phyloP scores from a whole-genome alignment of 2,888 invertebrate genomes.

The Myopa tessellatipennis region DNA sequence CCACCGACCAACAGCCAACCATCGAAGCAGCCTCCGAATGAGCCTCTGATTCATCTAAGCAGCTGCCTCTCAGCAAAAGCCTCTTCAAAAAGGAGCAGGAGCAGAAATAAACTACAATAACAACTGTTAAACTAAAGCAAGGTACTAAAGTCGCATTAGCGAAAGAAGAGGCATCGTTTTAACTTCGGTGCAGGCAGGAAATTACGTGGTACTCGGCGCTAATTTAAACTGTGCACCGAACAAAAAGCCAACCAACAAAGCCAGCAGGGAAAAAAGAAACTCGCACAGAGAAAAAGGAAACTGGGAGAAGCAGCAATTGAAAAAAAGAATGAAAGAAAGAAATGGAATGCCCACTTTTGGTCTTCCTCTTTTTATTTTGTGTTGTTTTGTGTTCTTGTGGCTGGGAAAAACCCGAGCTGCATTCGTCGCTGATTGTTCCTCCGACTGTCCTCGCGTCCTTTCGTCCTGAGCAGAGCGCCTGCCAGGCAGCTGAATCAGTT shows the following conservation, averaged over 20 bases:
- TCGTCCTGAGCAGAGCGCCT: not conserved
- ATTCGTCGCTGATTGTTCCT: conserved; percentile 15
- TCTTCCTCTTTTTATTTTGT: not conserved
- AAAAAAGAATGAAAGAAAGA: not conserved
- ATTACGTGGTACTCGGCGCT: conserved; percentile 25
- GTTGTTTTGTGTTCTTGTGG: not conserved
- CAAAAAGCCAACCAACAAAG: not conserved
- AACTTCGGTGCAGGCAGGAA: conserved; percentile 8
- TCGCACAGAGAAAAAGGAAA: not conserved
- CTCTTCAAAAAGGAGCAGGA: too few species aligned
- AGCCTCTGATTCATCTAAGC: too few species aligned
- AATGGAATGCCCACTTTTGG: not conserved
- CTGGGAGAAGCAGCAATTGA: not conserved
- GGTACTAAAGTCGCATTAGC: conserved; percentile 6
- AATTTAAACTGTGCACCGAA: conserved; percentile 30
- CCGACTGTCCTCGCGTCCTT: not conserved
- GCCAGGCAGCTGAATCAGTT: not conserved
- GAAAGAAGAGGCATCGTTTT: conserved; percentile 12
- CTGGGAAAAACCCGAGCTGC: not conserved
- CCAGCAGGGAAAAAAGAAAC: not conserved
- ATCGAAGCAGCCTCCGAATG: too few species aligned
- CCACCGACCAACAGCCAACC: too few species aligned
- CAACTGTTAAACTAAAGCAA: not conserved
- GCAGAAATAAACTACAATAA: not conserved
- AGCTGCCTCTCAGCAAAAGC: too few species aligned